Evolutionary conservation across 2,797 vertebrate genomes (phyloP).

Genomic region (Poliocrania exsul): DNA sequence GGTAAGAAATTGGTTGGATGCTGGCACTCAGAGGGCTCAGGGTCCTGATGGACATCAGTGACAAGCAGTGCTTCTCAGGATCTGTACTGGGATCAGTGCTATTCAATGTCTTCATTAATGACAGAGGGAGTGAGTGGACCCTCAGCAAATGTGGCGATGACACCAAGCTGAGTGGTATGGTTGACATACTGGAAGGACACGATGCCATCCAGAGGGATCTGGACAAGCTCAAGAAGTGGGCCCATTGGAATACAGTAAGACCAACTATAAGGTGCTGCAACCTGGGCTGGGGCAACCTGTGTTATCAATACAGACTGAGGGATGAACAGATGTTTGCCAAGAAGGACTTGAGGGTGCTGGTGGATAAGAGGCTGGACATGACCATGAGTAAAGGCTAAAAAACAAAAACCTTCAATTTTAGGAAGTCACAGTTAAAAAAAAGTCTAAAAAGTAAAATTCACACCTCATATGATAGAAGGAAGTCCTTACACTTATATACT

Average conservation of each 20-base stretch:
- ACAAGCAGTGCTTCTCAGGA: not conserved
- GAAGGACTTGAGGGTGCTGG: not conserved
- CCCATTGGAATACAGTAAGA: not conserved
- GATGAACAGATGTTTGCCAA: not conserved
- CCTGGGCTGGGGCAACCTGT: not conserved
- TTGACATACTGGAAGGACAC: not conserved
- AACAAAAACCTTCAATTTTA: not conserved
- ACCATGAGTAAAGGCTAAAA: not conserved
- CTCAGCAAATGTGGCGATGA: not conserved
- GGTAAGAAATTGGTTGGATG: too few relatives aligned
- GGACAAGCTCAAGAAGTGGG: not conserved
- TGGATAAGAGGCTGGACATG: not conserved
- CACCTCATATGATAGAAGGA: not conserved
- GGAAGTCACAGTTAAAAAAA: not conserved
- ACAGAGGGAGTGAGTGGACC: fast-evolving
- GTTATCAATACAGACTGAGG: not conserved
- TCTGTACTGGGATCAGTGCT: fast-evolving
- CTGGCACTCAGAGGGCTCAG: not conserved
- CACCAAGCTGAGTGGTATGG: not conserved
- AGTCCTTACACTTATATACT: not conserved
- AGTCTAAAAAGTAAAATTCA: not conserved
- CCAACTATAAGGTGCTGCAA: not conserved
- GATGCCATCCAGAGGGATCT: not conserved
- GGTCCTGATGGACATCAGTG: not conserved
- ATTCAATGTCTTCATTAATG: not conserved